These are phyloP conservation scores for Synanthedon andrenaeformis DNA, from an alignment of 2,888 invertebrate species.

Conservation along the genomic window DNA sequence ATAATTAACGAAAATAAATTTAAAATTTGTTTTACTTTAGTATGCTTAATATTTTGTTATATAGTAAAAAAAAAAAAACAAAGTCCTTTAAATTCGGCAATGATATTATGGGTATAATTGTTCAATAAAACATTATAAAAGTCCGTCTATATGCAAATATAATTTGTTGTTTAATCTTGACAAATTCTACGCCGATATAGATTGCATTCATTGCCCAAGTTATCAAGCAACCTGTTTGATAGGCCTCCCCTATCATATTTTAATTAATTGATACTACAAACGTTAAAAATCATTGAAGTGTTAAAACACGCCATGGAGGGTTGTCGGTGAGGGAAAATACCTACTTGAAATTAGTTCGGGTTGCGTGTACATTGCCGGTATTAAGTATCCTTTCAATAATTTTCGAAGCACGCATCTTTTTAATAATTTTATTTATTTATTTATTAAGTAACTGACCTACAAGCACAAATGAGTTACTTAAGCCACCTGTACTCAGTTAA, in stretches of 20 bases:
- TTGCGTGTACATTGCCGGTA: neutral
- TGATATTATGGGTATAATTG: too few relatives aligned
- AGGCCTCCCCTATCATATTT: conserved; percentile 27
- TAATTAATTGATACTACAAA: conserved; percentile 57
- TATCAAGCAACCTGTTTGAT: conserved; percentile 24
- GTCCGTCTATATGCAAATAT: too few relatives aligned
- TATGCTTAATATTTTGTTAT: too few relatives aligned
- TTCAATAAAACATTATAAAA: too few relatives aligned
- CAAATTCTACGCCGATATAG: conserved; percentile 31
- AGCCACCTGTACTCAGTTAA: conserved; percentile 7
- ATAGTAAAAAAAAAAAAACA: too few relatives aligned
- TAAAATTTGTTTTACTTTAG: too few relatives aligned
- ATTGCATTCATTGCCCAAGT: conserved; percentile 14
- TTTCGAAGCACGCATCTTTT: too few relatives aligned
- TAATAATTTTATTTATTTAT: too few relatives aligned
- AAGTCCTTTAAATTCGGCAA: too few relatives aligned
- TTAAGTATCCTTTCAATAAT: neutral
- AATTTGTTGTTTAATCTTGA: conserved; percentile 6
- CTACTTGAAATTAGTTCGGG: neutral
- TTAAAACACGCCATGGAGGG: conserved; percentile 31
- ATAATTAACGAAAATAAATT: too few relatives aligned
- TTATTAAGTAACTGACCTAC: too few relatives aligned
- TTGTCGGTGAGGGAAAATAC: conserved; percentile 13
- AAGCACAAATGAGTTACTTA: neutral
- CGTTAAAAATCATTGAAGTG: conserved; percentile 47